phyloP scores from a whole-genome alignment of 2,797 vertebrate genomes.

The Phrynocephalus guinanensis region DNA sequence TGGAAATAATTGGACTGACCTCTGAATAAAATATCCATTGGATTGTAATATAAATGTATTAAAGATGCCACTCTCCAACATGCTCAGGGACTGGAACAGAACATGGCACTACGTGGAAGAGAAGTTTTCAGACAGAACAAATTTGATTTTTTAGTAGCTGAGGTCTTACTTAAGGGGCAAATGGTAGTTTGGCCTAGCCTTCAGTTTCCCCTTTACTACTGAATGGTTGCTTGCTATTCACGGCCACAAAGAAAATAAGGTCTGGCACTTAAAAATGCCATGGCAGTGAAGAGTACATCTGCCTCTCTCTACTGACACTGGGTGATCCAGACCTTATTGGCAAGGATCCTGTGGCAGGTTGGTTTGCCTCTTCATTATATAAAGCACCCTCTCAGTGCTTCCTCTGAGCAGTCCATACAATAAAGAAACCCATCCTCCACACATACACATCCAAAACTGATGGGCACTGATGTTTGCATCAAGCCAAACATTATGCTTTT shows the following conservation, averaged over 20 bases:
- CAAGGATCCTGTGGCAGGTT: not conserved
- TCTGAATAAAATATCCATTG: not conserved
- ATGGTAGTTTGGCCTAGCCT: not conserved
- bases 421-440: not conserved
- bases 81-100: not conserved
- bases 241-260: not conserved
- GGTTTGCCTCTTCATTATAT: not conserved
- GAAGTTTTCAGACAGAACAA: not conserved
- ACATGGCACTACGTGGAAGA: not conserved
- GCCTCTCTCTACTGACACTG: not conserved
- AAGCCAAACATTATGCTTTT: not conserved
- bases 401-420: not conserved
- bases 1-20: not conserved
- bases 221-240: not conserved
- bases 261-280: not conserved
- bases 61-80: not conserved
- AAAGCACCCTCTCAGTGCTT: not conserved
- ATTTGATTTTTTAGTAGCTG: not conserved
- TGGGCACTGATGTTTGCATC: not conserved
- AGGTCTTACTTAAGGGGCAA: not conserved
- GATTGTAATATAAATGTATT: not conserved
- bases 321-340: not conserved
- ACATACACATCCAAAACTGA: not conserved
- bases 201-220: not conserved
- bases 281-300: not conserved